phyloP scores from a whole-genome alignment of 2,888 invertebrate genomes.

The Thereva unica region DNA sequence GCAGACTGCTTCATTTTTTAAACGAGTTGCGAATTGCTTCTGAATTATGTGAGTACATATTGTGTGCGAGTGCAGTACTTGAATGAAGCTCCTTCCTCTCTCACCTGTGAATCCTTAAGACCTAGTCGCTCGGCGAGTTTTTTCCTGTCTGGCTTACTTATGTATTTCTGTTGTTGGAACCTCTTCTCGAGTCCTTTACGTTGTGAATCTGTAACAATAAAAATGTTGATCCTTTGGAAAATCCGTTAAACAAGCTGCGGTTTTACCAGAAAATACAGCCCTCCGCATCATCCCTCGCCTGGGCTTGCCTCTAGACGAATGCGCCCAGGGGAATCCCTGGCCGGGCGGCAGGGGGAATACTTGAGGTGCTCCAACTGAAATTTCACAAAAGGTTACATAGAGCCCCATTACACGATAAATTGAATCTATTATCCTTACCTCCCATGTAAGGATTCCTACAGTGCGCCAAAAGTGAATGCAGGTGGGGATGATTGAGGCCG shows the following conservation, averaged over 20 bases:
- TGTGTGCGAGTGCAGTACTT: not conserved
- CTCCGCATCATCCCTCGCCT: conserved; percentile 95
- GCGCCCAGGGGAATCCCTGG: conserved; percentile 82
- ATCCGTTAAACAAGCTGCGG: conserved; percentile 1
- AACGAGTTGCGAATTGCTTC: conserved; percentile 24
- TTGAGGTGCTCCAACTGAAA: conserved; percentile 61
- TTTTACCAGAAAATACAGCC: conserved; percentile 83
- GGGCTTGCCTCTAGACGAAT: conserved; percentile 89
- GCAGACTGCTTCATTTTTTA: conserved; percentile 4
- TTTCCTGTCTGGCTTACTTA: conserved; percentile 97
- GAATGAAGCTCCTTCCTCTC: conserved; percentile 43
- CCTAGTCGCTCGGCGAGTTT: conserved; percentile 95
- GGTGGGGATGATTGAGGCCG: conserved; percentile 78
- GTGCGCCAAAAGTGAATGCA: conserved; percentile 80
- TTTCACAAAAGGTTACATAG: not conserved
- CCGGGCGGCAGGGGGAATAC: conserved; percentile 67
- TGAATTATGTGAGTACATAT: not conserved
- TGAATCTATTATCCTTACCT: conserved; percentile 48
- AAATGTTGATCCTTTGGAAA: not conserved
- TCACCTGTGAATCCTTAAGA: conserved; percentile 95
- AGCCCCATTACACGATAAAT: not conserved
- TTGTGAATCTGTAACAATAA: conserved; percentile 72
- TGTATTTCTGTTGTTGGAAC: conserved; percentile 97
- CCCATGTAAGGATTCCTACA: conserved; percentile 85
- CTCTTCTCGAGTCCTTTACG: conserved; percentile 93